phyloP scores from a whole-genome alignment of 2,797 vertebrate species.

The Distichodus sexfasciatus region DNA sequence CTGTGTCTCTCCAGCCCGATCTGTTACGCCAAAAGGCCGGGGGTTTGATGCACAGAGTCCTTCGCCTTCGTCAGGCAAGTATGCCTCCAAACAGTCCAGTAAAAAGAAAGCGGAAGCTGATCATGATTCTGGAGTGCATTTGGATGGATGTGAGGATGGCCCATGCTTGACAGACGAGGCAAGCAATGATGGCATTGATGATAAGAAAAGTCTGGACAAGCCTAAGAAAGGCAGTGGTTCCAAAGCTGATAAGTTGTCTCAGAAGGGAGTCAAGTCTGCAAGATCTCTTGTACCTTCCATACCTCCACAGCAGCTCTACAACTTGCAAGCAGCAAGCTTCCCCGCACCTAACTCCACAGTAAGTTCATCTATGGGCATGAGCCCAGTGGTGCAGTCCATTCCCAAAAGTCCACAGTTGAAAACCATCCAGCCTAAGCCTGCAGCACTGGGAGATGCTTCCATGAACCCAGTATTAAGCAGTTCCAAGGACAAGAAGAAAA shows the following conservation, averaged over 20 bases:
- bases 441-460: conserved; percentile 80
- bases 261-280: conserved; percentile 90
- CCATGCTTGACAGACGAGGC: conserved; percentile 88
- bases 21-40: conserved; percentile 91
- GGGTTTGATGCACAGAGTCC: conserved; percentile 91
- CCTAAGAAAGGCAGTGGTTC: conserved; percentile 82
- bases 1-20: conserved; percentile 90
- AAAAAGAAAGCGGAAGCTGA: conserved; percentile 94
- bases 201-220: conserved; percentile 83
- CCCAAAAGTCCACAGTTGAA: conserved; percentile 92
- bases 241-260: conserved; percentile 88
- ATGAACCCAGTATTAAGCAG: conserved; percentile 80
- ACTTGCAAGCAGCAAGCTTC: conserved; percentile 79
- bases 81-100: conserved; percentile 84
- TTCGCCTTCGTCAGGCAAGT: conserved; percentile 89
- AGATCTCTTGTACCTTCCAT: conserved; percentile 85
- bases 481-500: conserved; percentile 95
- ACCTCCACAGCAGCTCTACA: conserved; percentile 87
- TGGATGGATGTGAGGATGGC: conserved; percentile 92
- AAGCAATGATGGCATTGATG: conserved; percentile 93
- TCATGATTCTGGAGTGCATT: conserved; percentile 81
- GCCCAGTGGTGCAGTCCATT: conserved; percentile 86
- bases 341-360: conserved; percentile 86
- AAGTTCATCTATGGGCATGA: conserved; percentile 78
- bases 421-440: conserved; percentile 85